phyloP scores from a whole-genome alignment of 2,888 invertebrate species.

The Magallana nippona region DNA sequence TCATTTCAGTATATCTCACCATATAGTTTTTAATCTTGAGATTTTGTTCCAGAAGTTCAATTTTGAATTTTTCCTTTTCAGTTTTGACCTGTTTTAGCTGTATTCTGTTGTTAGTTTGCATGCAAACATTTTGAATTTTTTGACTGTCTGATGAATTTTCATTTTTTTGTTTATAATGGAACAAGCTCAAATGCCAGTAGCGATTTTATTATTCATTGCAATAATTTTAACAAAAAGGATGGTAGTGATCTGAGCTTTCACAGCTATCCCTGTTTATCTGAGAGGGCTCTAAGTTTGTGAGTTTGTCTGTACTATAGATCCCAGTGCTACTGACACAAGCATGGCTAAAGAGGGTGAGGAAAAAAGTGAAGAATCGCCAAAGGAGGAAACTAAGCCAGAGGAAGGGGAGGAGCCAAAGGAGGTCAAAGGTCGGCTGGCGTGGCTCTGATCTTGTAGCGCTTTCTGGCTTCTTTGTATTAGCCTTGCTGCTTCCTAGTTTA shows the following conservation, averaged over 20 bases:
- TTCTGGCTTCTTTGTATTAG: neutral
- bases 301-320: slow-evolving; percentile 26
- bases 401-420: slow-evolving; percentile 55
- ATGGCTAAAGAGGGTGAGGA: slow-evolving; percentile 24
- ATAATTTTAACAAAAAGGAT: no score
- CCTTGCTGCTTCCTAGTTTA: neutral
- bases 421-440: slow-evolving; percentile 41
- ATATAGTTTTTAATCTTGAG: neutral
- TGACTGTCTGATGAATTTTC: neutral
- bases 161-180: neutral
- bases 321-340: slow-evolving; percentile 27
- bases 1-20: no score
- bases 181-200: no score
- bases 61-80: neutral
- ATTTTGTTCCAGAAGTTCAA: neutral
- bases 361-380: slow-evolving; percentile 35
- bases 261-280: no score
- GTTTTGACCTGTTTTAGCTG: neutral
- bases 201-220: no score
- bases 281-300: neutral
- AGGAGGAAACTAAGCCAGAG: slow-evolving; percentile 47
- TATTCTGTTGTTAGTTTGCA: neutral
- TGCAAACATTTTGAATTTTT: neutral
- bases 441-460: slow-evolving; percentile 4
- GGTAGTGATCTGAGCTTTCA: no score